Conservation (phyloP, 2,113 vertebrate genomes). For the Chiloscyllium plagiosum region DNA sequence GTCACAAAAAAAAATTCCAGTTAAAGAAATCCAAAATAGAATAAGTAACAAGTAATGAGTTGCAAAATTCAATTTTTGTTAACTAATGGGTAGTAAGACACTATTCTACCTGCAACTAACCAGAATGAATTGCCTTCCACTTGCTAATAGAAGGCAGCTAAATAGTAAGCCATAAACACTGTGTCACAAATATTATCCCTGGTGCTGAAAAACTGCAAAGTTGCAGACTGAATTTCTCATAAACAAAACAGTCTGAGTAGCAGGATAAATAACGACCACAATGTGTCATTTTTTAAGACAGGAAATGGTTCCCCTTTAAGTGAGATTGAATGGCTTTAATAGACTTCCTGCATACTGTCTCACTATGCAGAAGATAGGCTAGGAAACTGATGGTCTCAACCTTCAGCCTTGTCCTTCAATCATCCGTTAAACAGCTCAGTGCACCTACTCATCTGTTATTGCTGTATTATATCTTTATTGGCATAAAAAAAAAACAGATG, state of each 20-base stretch:
- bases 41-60: neutral
- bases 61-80: neutral
- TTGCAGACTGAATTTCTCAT: neutral
- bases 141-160: neutral
- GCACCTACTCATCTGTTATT: neutral
- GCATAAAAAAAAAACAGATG: neutral
- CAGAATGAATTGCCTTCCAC: neutral
- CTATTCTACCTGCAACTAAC: neutral
- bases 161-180: neutral
- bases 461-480: conserved; percentile 10
- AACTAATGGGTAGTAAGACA: neutral
- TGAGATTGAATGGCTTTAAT: conserved; percentile 22
- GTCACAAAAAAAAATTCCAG: neutral
- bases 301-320: neutral
- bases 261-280: neutral
- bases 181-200: neutral
- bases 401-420: conserved; percentile 21
- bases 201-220: neutral
- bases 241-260: neutral
- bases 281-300: neutral
- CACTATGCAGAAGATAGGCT: neutral
- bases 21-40: neutral
- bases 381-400: neutral
- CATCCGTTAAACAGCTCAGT: neutral
- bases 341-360: neutral